Evolutionary conservation across 2,797 vertebrate species (phyloP).

Genomic region (Gambelia wislizenii): DNA sequence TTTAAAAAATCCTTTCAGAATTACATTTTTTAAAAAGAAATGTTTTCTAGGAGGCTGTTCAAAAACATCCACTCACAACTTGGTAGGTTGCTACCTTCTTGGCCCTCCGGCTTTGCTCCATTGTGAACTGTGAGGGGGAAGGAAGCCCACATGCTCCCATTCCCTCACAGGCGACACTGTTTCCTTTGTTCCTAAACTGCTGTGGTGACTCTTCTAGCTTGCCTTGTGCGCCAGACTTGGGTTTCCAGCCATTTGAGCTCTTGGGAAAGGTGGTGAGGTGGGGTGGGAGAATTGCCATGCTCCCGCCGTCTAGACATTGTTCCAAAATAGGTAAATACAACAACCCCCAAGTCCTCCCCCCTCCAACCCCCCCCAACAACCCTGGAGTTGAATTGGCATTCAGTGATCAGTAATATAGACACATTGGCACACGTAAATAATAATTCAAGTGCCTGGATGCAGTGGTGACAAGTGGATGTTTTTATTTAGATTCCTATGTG

Average conservation of each 20-base stretch:
- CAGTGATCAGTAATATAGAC: neutral
- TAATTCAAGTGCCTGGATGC: slow-evolving; percentile 42
- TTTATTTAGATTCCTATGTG: slow-evolving; percentile 52
- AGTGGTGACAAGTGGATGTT: slow-evolving; percentile 46
- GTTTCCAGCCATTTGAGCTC: slow-evolving; percentile 9
- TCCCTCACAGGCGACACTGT: slow-evolving; percentile 41
- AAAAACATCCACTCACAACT: too few species aligned
- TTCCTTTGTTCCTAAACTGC: slow-evolving; percentile 70
- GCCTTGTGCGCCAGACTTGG: neutral
- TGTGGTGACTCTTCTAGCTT: slow-evolving; percentile 43
- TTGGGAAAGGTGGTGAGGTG: neutral
- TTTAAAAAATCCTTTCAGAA: slow-evolving; percentile 48
- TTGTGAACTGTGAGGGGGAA: slow-evolving; percentile 46
- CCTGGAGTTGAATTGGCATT: neutral
- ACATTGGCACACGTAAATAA: neutral
- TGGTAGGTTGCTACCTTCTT: too few species aligned
- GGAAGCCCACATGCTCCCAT: slow-evolving; percentile 39
- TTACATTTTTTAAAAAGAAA: slow-evolving; percentile 9
- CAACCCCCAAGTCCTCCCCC: too few species aligned
- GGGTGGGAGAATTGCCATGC: slow-evolving; percentile 35
- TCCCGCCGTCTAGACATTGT: slow-evolving; percentile 41
- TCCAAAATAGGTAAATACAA: neutral
- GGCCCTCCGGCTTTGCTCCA: neutral
- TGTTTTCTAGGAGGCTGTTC: neutral
- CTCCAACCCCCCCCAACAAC: neutral